Evolutionary conservation across 92 coral and sea anemone species (phyloP), one percentile per base, ranked within the genome.

Genomic region (Zoanthus sociatus): DNA sequence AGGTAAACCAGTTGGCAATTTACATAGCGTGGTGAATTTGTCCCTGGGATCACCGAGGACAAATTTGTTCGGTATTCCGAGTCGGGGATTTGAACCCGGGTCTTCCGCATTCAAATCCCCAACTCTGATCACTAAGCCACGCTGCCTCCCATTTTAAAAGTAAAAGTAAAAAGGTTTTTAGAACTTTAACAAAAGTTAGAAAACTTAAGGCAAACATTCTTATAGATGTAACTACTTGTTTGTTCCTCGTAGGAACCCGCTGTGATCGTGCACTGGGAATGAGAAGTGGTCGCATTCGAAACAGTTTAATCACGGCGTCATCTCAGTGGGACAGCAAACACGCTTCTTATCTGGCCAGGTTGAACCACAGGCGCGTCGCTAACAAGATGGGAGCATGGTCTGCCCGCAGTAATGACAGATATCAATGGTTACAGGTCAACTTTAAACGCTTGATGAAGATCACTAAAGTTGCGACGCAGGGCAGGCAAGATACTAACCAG

Each of bases 391-490:
- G 92, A 7, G 88, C 77, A 37, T 89, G 92, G 92, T 77, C 85
- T 50, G 89, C 86, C 21, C 74, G 76, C 20, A 44, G 77, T 7
- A 68, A 77, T 12, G 92, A 89, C 47, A 82, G 79, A 45, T 84
- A 89, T 33, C 92, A 89, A 83, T 96, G 95, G 93, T 21, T 96
- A 12, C 94, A 93, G 87, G 92, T 96, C 45, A 84, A 91, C 83
- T 86, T 96, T 61, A 88, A 90, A 69, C 81, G 93, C 10, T 82
- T 86, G 83, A 88, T 90, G 86, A 84, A 76, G 72, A 89, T 96
- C 50, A 90, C 95, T 0, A 95, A 93, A 79, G 77, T 89, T 37
- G 92, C 89, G n/a, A 84, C 82, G 47, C 92, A 89, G 71, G 92
- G 92, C 26, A 51, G 78, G 21, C 92, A 87, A 45, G 64, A 33